Percentiles rank a stretch among this genome's conserved stretches.
Evolutionary conservation across 2,113 vertebrate genomes (phyloP).

Genomic region (Sander vitreus): DNA sequence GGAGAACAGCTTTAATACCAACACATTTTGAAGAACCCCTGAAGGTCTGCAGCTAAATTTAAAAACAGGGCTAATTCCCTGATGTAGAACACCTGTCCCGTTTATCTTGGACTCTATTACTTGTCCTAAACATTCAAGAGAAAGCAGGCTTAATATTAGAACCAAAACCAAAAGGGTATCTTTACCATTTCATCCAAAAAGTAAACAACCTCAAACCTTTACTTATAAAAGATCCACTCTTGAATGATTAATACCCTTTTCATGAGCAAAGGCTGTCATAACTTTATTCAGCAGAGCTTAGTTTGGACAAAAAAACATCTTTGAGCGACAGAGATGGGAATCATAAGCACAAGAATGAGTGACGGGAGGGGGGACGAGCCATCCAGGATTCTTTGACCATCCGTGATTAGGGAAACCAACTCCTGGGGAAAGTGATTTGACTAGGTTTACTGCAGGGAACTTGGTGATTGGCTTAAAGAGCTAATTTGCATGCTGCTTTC

Average conservation of each 20-base stretch:
- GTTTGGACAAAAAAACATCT: slow-evolving; percentile 13
- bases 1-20: slow-evolving; percentile 68
- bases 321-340: slow-evolving; percentile 36
- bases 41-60: slow-evolving; percentile 80
- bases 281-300: slow-evolving; percentile 29
- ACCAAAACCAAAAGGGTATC: neutral
- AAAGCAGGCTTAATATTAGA: slow-evolving; percentile 8
- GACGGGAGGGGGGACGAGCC: neutral
- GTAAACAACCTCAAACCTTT: slow-evolving; percentile 13
- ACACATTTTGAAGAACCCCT: slow-evolving; percentile 70
- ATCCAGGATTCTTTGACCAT: slow-evolving; percentile 41
- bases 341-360: neutral
- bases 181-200: slow-evolving; percentile 22
- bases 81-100: slow-evolving; percentile 74
- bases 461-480: slow-evolving; percentile 61
- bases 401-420: slow-evolving; percentile 43
- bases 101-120: slow-evolving; percentile 50
- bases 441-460: slow-evolving; percentile 47
- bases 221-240: slow-evolving; percentile 24
- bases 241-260: slow-evolving; percentile 51
- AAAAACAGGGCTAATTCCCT: slow-evolving; percentile 79
- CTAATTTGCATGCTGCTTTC: slow-evolving; percentile 75
- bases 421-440: slow-evolving; percentile 63
- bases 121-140: slow-evolving; percentile 15
- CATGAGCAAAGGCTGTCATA: slow-evolving; percentile 4